Evolutionary conservation across 2,113 vertebrate species (phyloP).

Genomic region (Romanogobio albipinnatus): DNA sequence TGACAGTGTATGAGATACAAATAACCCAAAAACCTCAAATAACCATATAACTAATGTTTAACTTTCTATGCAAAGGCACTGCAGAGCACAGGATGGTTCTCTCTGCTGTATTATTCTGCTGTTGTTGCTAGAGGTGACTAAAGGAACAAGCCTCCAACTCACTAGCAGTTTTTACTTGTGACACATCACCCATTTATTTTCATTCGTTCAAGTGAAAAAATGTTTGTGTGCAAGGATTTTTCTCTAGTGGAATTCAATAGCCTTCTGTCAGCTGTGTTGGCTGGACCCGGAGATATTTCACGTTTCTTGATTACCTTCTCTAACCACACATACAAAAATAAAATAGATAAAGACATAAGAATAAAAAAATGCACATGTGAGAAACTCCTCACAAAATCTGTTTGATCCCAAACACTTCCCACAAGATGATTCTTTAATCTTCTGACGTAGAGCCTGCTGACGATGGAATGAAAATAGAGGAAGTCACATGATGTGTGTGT

Average conservation of each 20-base stretch:
- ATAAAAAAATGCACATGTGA: neutral
- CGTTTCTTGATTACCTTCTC: constrained; percentile 3
- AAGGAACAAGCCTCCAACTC: constrained; percentile 24
- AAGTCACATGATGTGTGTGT: constrained; percentile 6
- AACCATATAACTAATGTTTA: neutral
- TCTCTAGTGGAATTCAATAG: constrained; percentile 20
- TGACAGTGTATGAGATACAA: neutral
- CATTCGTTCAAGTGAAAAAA: constrained; percentile 25
- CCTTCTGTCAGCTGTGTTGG: neutral
- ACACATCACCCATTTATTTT: constrained; percentile 55
- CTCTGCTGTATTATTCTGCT: neutral
- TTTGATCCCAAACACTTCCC: constrained; percentile 9
- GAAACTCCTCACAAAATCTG: neutral
- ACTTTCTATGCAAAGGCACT: neutral
- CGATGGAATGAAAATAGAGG: neutral
- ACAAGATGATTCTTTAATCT: constrained; percentile 39
- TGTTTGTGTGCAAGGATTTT: constrained; percentile 4
- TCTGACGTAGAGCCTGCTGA: constrained; percentile 1
- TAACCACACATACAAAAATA: neutral
- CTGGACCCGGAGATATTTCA: constrained; percentile 22
- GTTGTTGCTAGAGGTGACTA: constrained; percentile 10
- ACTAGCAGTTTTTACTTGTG: constrained; percentile 30
- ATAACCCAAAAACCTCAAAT: neutral
- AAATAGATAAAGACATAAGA: neutral
- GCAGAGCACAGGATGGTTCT: neutral